Base-by-base conservation (phyloP, 2,113 vertebrate genomes). In the Ondatra zibethicus region DNA sequence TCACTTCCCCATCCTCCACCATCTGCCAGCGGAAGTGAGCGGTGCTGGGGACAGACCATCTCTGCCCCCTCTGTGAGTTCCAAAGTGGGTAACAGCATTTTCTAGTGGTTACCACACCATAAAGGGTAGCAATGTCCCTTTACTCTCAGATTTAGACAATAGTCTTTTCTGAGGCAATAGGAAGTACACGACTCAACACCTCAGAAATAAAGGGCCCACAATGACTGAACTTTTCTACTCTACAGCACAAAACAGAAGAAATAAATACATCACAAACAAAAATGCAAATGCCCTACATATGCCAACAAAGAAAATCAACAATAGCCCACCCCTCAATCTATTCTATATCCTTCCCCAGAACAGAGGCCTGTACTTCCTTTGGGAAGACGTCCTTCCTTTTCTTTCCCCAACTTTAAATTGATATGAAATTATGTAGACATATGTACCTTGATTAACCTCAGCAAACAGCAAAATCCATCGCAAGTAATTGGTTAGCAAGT, bases 341-440 rank as follows among this genome's bases (percentile, higher is more conserved):
- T 73, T 88, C 39, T 52, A 39, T 5, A 42, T 63, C 16, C 36
- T 72, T 90, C 11, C 70, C 84, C 42, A 90, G 55, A 61, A 17
- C 39, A 42, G 39, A 73, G 92, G 42, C 63, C 5, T 31, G 33
- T 6, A 23, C 39, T 90, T 95, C 77, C 31, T 91, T 77, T 80
- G 78, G 78, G 33, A 94, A 94, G 50, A 13, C 47, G 33, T 50
- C 36, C 70, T 93, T 91, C 12, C 21, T 36, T 52, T 21, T 39
- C 33, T 31, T 84, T 89, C 76, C 88, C 50, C 88, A 31, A n/a
- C 42, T 90, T 94, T 33, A 78, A 68, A 52, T 88, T 75, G 61
- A 13, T 58, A 6, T 89, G 72, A 85, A 50, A 80, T 29, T 75
- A 19, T 33, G 27, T 87, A 31, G 19, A 84, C 4, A 4, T 33